Percentiles rank a stretch among this genome's conserved stretches.
These are phyloP conservation scores for Bursaphelenchus mucronatus DNA, from an alignment of 1,140 invertebrate species.

Conservation along the genomic window DNA sequence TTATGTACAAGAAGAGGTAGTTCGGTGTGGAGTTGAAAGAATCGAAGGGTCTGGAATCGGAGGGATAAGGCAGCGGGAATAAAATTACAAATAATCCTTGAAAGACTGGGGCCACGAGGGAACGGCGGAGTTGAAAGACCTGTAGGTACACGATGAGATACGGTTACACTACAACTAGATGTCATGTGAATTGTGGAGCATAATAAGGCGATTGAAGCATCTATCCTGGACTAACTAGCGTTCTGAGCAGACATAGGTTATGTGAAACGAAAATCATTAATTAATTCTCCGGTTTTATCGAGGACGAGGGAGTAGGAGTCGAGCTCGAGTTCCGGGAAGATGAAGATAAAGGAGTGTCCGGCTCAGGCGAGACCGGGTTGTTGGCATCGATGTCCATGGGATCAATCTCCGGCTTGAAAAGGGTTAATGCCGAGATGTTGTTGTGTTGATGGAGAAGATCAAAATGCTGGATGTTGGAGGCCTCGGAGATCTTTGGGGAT, in stretches of 20 bases:
- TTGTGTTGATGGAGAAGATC: not conserved
- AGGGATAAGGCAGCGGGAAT: no score
- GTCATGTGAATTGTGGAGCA: no score
- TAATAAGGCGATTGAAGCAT: no score
- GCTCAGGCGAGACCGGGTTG: constrained; percentile 4
- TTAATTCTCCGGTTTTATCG: constrained; percentile 16
- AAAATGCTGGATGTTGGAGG: not conserved
- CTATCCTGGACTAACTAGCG: constrained; percentile 5
- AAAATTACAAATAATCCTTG: no score
- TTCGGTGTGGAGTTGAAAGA: no score
- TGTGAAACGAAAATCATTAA: not conserved
- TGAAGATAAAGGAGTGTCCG: constrained; percentile 15
- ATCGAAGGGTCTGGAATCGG: no score
- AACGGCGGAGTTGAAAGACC: no score
- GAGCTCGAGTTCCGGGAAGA: constrained; percentile 13
- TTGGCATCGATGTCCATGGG: no score
- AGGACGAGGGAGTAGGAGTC: constrained; percentile 19
- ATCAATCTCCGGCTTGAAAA: constrained; percentile 3
- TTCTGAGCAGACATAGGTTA: constrained; percentile 10
- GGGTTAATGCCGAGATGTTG: not conserved
- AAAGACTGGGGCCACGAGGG: no score
- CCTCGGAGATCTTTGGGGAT: constrained; percentile 14
- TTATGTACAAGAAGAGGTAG: no score
- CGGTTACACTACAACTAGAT: no score
- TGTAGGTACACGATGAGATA: no score